A percentile compares a stretch with the other conserved stretches of the same genome.
These are phyloP conservation scores for Carterocephalus palaemon DNA, from an alignment of 2,888 invertebrate genomes.

Conservation along the genomic window DNA sequence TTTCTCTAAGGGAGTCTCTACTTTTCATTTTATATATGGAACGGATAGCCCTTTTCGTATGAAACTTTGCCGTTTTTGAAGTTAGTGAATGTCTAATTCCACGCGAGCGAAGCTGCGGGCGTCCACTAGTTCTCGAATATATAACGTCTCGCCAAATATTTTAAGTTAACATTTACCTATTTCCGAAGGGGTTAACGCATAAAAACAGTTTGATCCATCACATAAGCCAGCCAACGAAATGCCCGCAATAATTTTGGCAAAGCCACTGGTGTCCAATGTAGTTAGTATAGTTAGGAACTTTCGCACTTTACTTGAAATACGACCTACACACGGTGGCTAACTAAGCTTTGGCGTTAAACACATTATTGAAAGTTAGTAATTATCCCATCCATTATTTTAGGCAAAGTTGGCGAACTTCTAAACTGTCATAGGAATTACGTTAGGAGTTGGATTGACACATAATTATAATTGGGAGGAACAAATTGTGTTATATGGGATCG, in stretches of 20 bases:
- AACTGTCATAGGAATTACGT: constrained; percentile 4
- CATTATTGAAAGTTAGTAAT: constrained; percentile 21
- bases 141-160: too few species aligned
- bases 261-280: constrained; percentile 8
- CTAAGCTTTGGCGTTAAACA: constrained; percentile 4
- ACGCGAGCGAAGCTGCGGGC: too few species aligned
- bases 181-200: neutral
- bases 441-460: constrained; percentile 2
- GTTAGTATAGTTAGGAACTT: constrained; percentile 18
- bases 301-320: constrained; percentile 20
- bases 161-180: neutral
- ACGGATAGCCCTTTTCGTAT: too few species aligned
- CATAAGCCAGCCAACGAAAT: constrained; percentile 6
- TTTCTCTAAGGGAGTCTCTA: too few species aligned
- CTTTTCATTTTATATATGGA: too few species aligned
- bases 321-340: constrained; percentile 9
- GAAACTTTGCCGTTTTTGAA: too few species aligned
- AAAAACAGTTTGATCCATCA: constrained; percentile 5
- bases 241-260: constrained; percentile 7
- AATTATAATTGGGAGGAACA: neutral
- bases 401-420: constrained; percentile 1
- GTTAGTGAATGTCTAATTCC: too few species aligned
- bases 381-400: constrained; percentile 14
- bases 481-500: neutral
- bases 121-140: too few species aligned